Conservation (phyloP, 2,113 vertebrate species). For the Zosterops lateralis region DNA sequence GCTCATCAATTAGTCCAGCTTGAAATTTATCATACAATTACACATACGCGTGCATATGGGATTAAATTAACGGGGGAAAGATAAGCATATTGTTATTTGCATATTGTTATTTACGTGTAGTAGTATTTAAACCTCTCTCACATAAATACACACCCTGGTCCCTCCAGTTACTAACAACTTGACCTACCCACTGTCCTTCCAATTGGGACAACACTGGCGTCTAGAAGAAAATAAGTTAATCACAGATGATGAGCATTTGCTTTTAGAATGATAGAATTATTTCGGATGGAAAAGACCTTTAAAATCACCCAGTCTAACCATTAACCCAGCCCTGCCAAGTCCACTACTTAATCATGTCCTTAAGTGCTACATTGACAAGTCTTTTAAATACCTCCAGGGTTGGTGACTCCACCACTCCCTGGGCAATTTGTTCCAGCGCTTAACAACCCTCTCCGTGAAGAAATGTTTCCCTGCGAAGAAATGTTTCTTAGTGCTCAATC, state of each 20-base stretch:
- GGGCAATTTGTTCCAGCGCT: neutral
- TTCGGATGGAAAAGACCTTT: neutral
- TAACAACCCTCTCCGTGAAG: neutral
- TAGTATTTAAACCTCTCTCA: neutral
- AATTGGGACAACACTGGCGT: fast-evolving
- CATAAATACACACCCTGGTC: neutral
- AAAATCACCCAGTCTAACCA: neutral
- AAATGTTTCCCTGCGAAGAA: neutral
- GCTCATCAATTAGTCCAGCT: neutral
- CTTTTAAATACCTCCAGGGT: neutral
- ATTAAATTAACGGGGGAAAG: neutral
- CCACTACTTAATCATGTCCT: neutral
- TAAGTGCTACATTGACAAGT: neutral
- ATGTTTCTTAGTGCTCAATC: neutral
- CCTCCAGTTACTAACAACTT: neutral
- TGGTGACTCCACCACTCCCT: neutral
- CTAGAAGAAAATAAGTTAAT: neutral
- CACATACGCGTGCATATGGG: fast-evolving
- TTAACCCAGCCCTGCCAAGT: neutral
- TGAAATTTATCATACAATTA: neutral
- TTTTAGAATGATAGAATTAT: neutral
- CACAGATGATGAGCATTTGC: neutral
- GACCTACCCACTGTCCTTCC: neutral
- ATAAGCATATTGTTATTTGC: neutral
- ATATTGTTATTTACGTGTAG: neutral